Percentiles rank a stretch among this genome's conserved stretches.
Conservation (phyloP, 2,888 invertebrate species). For the Entomobrya multifasciata region DNA sequence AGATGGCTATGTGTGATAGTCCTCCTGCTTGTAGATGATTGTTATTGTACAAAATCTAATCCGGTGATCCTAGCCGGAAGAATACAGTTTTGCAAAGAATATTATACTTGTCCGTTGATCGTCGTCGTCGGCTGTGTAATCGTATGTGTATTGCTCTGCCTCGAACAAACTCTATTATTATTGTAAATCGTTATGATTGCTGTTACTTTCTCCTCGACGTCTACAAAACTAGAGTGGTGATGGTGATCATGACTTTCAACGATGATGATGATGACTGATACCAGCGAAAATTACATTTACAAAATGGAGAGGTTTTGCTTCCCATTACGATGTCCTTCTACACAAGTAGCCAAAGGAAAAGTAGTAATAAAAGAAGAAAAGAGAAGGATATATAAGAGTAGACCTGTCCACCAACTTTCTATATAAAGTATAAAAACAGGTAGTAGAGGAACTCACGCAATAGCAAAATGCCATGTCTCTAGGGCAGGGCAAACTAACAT, state of each 20-base stretch:
- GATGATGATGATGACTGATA: conserved; percentile 25
- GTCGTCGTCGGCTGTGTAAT: too few species aligned
- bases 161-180: conserved; percentile 23
- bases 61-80: conserved; percentile 60
- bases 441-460: conserved; percentile 56
- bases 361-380: too few species aligned
- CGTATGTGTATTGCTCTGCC: neutral
- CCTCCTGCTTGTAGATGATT: neutral
- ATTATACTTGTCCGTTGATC: neutral
- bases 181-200: conserved; percentile 19
- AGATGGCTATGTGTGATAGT: neutral
- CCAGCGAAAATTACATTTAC: conserved; percentile 60
- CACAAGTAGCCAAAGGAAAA: neutral
- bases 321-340: neutral
- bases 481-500: conserved; percentile 58
- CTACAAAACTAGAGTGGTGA: neutral
- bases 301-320: conserved; percentile 63
- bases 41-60: conserved; percentile 54
- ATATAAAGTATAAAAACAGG: too few species aligned
- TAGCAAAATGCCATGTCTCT: conserved; percentile 70
- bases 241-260: neutral
- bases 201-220: too few species aligned
- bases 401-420: too few species aligned
- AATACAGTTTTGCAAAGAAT: conserved; percentile 47
- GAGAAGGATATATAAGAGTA: too few species aligned